These are phyloP conservation scores for Pleuronectes platessa DNA, from an alignment of 2,113 vertebrate genomes.

Conservation along the genomic window DNA sequence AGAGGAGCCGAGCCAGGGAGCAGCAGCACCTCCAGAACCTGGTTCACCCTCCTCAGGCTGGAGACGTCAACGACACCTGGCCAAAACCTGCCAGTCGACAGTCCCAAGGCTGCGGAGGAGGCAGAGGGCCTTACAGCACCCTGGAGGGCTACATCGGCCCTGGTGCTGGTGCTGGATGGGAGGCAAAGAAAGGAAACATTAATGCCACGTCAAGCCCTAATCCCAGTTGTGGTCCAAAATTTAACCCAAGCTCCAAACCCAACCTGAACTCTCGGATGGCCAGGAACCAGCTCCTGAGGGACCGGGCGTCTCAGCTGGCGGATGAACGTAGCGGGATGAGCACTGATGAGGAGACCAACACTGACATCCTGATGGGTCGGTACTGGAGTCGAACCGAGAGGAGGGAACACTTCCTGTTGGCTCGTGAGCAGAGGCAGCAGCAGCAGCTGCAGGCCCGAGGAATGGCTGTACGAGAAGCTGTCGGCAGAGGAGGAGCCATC, in stretches of 20 bases:
- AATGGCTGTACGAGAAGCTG: constrained; percentile 28
- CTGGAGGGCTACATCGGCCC: constrained; percentile 71
- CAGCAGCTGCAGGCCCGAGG: constrained; percentile 68
- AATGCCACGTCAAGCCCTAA: constrained; percentile 33
- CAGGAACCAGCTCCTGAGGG: constrained; percentile 80
- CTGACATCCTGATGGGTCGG: constrained; percentile 75
- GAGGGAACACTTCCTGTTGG: constrained; percentile 78
- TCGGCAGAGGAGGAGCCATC: constrained; percentile 11
- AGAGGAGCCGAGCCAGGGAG: constrained; percentile 53
- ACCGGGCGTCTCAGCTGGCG: constrained; percentile 75
- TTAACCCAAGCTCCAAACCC: constrained; percentile 49
- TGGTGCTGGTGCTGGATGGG: constrained; percentile 32
- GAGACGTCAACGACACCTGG: constrained; percentile 83
- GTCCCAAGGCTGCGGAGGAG: constrained; percentile 49
- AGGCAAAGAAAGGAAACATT: constrained; percentile 49
- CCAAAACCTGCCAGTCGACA: constrained; percentile 79
- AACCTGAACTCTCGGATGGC: constrained; percentile 57
- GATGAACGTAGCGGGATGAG: constrained; percentile 82
- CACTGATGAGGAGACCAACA: constrained; percentile 80
- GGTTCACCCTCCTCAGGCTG: constrained; percentile 66
- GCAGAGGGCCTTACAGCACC: constrained; percentile 79
- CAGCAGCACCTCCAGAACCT: constrained; percentile 67
- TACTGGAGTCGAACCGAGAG: constrained; percentile 84
- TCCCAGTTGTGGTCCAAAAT: constrained; percentile 46
- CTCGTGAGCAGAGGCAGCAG: constrained; percentile 76